phyloP scores from a whole-genome alignment of 1,140 invertebrate species.

The Charaxes varanes region DNA sequence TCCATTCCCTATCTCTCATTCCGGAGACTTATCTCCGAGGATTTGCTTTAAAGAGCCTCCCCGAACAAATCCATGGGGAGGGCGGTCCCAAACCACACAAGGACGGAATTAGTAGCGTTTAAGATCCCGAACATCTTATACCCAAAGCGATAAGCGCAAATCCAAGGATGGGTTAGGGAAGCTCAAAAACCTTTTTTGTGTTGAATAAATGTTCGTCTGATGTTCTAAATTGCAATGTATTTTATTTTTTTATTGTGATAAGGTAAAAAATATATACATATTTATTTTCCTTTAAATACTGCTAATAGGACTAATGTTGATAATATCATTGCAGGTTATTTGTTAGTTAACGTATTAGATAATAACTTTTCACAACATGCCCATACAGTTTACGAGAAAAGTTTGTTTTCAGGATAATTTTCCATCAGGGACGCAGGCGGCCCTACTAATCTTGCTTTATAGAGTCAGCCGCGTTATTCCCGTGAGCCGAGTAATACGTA shows the following conservation, averaged over 20 bases:
- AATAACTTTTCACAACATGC: slow-evolving; percentile 20
- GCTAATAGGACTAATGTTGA: too few species aligned
- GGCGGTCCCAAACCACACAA: slow-evolving; percentile 8
- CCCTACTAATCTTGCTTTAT: slow-evolving; percentile 41
- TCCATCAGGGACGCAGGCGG: slow-evolving; percentile 27
- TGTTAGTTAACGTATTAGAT: too few species aligned
- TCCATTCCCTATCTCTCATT: slow-evolving; percentile 9
- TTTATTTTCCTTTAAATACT: too few species aligned
- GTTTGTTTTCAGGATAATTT: slow-evolving; percentile 30
- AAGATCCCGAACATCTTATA: slow-evolving; percentile 9
- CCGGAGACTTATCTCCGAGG: slow-evolving; percentile 7
- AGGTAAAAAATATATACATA: too few species aligned
- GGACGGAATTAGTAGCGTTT: slow-evolving; percentile 14
- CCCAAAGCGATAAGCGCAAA: slow-evolving; percentile 2
- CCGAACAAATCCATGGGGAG: slow-evolving; percentile 11
- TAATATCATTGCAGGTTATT: too few species aligned
- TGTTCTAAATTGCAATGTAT: too few species aligned
- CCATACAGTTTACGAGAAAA: slow-evolving; percentile 25
- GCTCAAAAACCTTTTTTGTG: too few species aligned
- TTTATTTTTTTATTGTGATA: too few species aligned
- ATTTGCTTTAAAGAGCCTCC: slow-evolving; percentile 9
- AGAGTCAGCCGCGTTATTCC: slow-evolving; percentile 43
- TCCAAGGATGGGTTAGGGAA: too few species aligned
- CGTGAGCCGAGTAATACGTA: slow-evolving; percentile 22
- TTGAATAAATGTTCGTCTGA: too few species aligned